Base-by-base conservation (phyloP, 92 coral and sea anemone species). In the Parazoanthus swiftii region DNA sequence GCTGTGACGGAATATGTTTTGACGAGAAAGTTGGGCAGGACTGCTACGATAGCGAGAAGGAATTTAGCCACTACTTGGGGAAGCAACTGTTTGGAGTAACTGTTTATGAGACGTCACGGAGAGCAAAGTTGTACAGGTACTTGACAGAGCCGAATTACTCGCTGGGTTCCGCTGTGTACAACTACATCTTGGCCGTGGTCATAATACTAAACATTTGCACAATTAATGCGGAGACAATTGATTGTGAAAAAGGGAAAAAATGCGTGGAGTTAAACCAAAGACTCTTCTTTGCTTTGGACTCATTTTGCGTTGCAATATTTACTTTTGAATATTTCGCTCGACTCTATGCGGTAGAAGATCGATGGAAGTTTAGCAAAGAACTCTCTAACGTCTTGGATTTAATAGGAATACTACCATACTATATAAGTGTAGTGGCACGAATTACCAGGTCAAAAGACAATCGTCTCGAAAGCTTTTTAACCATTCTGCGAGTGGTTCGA, bases 231-330 rank as follows among this genome's bases (percentile, higher is more conserved):
- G 98, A 95, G 86, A 95, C 98, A 29, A 81, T 95, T 46, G 91
- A 94, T 25, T 90, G 92, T 67, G 82, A 48, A 4, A 63, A 75
- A 26, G 88, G 77, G 3, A 51, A n/a, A 44, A 90, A 86, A 56
- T 92, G 92, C 72, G 92, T 91, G 23, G 90, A 84, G 15, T 85
- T 85, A 37, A 58, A 86, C 29, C 18, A 54, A 38, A 80, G 74
- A 8, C 38, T 56, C 13, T 95, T 93, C 87, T 93, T 93, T 50
- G 89, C 74, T 26, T 74, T 92, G 15, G 98, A 95, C 56, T 95
- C 98, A 15, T 85, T 95, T 66, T 95, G 98, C 63, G 98, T 95
- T 16, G 96, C 89, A 21, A 94, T 95, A 25, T 95, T 95, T 73
- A 91, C 98, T 15, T 76, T 93, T 13, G 98, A 95, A 85, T 95